Base-by-base conservation (phyloP, 1,140 invertebrate species). In the Drosophila parvula region DNA sequence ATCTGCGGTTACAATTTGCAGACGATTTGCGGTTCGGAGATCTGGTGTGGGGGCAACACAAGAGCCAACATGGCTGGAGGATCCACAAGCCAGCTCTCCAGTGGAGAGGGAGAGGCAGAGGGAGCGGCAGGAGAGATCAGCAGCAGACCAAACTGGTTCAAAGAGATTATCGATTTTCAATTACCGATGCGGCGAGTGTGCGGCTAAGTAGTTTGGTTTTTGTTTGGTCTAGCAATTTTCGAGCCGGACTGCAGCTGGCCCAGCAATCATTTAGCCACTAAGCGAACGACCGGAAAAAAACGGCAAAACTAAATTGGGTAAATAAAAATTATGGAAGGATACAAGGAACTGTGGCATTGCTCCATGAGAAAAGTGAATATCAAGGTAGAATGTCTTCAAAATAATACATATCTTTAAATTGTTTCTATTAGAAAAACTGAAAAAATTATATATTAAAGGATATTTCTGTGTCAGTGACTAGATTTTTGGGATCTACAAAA, bases 151-250 rank as follows among this genome's bases (percentile, higher is more conserved):
- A 89, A 89, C 84, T 89, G 84, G 84, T 89, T 89, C 84, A 89
- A 89, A 90, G 50, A 89, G 80, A 89, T 90, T 84, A 89, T 89
- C 84, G 85, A 89, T 89, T 89, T 89, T 89, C 84, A 89, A 89
- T 89, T 89, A 89, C 84, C 79, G 58, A 74, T 71, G 65, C 60
- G 77, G 83, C 82, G 84, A 89, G 83, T 89, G 83, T 88, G 83
- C 76, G 84, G 83, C 83, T 88, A 88, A 88, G 83, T 88, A 89
- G 83, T 88, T 88, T 88, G 83, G 83, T 88, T 88, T 88, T 88
- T 88, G 83, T 88, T 88, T 88, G 84, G 83, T 88, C 83, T 86
- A 86, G 83, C 83, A 86, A 86, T 86, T 88, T 86, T 86, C 83
- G 57, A 71, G 43, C 34, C 44, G 55, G 79, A 70, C 75, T 86